phyloP scores from a whole-genome alignment of 2,888 invertebrate genomes.

The Pandemis heparana region DNA sequence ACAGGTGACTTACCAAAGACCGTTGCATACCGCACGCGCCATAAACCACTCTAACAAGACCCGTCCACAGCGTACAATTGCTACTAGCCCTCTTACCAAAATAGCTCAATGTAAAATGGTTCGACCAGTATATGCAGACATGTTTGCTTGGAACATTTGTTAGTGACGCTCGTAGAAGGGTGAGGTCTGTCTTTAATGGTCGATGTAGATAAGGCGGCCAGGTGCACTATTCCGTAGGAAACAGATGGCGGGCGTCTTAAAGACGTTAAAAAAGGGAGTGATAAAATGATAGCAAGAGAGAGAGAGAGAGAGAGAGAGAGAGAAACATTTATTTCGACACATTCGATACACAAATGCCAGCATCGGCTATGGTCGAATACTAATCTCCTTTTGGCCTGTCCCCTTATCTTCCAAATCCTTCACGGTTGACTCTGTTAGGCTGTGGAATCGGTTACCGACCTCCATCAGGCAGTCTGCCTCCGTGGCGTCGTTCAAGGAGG shows the following conservation, averaged over 20 bases:
- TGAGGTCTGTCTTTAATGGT: conserved; percentile 19
- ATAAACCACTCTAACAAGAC: conserved; percentile 8
- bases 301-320: too few species aligned
- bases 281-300: neutral
- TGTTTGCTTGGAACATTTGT: neutral
- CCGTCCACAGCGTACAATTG: neutral
- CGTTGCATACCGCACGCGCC: conserved; percentile 39
- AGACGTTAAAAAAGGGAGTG: conserved; percentile 21
- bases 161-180: neutral
- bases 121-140: conserved; percentile 4
- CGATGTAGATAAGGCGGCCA: conserved; percentile 43
- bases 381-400: too few species aligned
- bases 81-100: neutral
- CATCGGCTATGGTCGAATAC: too few species aligned
- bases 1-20: conserved; percentile 41
- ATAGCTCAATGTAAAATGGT: conserved; percentile 13
- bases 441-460: too few species aligned
- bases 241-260: conserved; percentile 44
- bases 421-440: too few species aligned
- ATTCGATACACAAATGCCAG: too few species aligned
- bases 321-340: too few species aligned
- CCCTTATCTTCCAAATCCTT: too few species aligned
- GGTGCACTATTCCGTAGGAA: conserved; percentile 44
- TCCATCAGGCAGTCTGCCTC: too few species aligned
- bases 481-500: too few species aligned